phyloP scores from a whole-genome alignment of 1,140 invertebrate genomes.

The Drosophila dunni region DNA sequence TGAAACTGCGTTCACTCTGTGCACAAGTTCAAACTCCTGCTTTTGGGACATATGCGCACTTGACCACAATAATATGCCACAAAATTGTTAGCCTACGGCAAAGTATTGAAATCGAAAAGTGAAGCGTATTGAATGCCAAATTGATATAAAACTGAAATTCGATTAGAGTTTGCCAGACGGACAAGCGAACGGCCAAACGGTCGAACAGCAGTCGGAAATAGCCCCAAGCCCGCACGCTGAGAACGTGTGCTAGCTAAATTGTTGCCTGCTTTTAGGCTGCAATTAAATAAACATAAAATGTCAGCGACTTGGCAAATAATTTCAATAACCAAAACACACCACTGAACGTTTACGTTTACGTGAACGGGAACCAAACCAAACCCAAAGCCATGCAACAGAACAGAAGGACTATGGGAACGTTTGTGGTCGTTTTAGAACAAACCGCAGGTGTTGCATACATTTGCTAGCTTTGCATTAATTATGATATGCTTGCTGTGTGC shows the following conservation, averaged over 20 bases:
- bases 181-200: conserved; percentile 14
- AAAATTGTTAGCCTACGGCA: conserved; percentile 52
- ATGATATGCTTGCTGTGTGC: conserved; percentile 61
- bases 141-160: conserved; percentile 70
- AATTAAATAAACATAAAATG: conserved; percentile 79
- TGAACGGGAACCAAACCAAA: no score
- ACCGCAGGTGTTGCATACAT: conserved; percentile 85
- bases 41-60: conserved; percentile 20
- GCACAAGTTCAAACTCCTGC: neutral
- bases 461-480: conserved; percentile 84
- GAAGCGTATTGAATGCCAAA: conserved; percentile 68
- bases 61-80: conserved; percentile 70
- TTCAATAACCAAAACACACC: conserved; percentile 57
- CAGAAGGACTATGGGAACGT: conserved; percentile 51
- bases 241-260: conserved; percentile 8
- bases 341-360: no score
- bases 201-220: neutral
- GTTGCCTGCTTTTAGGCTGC: conserved; percentile 42
- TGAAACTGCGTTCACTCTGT: no score
- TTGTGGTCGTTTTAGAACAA: conserved; percentile 84
- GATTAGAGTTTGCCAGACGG: conserved; percentile 47
- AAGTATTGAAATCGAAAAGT: conserved; percentile 60
- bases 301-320: conserved; percentile 67
- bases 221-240: conserved; percentile 6
- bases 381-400: neutral